Percentiles rank a stretch among this genome's conserved stretches.
Conservation (phyloP, 2,113 vertebrate genomes). For the Microtus montanus region DNA sequence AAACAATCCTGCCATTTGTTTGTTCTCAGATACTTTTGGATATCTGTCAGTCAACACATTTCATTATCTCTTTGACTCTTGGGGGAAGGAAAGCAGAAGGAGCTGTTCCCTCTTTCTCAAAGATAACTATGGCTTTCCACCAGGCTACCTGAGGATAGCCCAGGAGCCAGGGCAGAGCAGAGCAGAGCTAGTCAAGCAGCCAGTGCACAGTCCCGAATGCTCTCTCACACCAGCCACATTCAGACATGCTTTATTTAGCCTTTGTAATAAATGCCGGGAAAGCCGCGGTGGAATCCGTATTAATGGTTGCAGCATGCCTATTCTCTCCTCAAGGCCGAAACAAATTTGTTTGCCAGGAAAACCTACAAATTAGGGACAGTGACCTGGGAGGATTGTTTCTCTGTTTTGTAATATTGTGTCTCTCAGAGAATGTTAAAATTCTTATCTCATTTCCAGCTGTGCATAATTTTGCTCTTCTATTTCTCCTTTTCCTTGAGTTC, state of each 20-base stretch:
- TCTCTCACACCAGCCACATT: not conserved
- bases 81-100: not conserved
- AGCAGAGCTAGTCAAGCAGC: not conserved
- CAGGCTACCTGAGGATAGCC: not conserved
- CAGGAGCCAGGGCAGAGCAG: not conserved
- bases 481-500: not conserved
- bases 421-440: constrained; percentile 1
- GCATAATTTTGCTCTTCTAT: not conserved
- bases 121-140: not conserved
- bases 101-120: not conserved
- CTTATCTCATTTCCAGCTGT: not conserved
- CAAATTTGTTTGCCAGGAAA: not conserved
- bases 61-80: not conserved
- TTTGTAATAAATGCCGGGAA: not conserved
- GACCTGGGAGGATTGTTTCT: not conserved
- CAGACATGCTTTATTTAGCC: not conserved
- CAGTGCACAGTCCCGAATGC: not conserved
- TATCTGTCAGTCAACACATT: not conserved
- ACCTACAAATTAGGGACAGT: not conserved
- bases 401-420: not conserved
- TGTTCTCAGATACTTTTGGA: not conserved
- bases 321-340: not conserved
- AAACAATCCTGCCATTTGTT: not conserved
- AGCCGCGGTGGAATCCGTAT: not conserved
- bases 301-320: not conserved